Percentiles rank a stretch among this genome's conserved stretches.
These are phyloP conservation scores for Meloidogyne exigua DNA, from an alignment of 1,140 invertebrate species.

Conservation along the genomic window DNA sequence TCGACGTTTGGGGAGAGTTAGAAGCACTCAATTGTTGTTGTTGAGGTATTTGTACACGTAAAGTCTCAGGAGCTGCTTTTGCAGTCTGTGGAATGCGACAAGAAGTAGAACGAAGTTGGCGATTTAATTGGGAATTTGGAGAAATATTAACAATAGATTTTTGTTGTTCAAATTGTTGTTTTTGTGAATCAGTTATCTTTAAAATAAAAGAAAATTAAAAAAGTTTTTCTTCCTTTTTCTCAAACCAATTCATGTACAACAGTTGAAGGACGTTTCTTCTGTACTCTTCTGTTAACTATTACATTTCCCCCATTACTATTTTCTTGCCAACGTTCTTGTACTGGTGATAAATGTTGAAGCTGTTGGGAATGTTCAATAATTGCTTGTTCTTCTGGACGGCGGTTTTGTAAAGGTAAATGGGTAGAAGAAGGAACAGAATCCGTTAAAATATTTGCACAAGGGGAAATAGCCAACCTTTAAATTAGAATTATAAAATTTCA, in stretches of 20 bases:
- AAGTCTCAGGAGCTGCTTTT: slow-evolving; percentile 28
- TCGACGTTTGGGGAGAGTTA: slow-evolving; percentile 23
- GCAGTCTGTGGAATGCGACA: slow-evolving; percentile 12
- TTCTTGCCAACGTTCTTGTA: slow-evolving; percentile 37
- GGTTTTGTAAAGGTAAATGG: not conserved
- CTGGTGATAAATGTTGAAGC: slow-evolving; percentile 47
- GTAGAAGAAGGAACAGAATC: slow-evolving; percentile 1
- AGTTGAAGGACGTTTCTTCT: slow-evolving; percentile 34
- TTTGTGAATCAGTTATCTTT: slow-evolving; percentile 11
- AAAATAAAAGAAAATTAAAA: not conserved
- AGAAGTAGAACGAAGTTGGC: slow-evolving; percentile 28
- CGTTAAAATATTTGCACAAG: slow-evolving; percentile 27
- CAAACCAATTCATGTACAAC: slow-evolving; percentile 33
- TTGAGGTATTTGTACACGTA: slow-evolving; percentile 33
- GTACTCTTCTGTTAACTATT: not conserved
- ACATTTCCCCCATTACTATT: not conserved
- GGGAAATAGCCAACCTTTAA: slow-evolving; percentile 52
- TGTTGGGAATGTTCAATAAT: not conserved
- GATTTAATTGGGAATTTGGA: slow-evolving; percentile 9
- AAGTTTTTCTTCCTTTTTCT: not conserved
- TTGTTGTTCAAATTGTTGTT: not conserved
- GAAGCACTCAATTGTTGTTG: not conserved
- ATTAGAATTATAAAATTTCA: not conserved
- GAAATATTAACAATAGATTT: not conserved
- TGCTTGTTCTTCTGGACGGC: slow-evolving; percentile 7